Base-by-base conservation (phyloP, 2,888 invertebrate genomes). In the Leptarthrus brevirostris region DNA sequence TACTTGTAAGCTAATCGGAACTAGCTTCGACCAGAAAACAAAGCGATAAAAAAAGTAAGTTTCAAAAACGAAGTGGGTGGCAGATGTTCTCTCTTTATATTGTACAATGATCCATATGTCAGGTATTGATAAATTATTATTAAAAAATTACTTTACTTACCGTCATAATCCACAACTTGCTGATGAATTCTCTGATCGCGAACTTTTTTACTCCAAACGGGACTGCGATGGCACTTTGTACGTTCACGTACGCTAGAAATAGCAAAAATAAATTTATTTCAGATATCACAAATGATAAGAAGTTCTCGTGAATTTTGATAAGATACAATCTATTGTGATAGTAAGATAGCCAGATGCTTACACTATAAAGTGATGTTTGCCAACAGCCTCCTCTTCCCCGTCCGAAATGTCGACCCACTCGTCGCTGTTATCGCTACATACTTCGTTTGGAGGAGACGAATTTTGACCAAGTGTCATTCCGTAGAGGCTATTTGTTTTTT, bases 341-440 rank as follows among this genome's bases (percentile, higher is more conserved):
- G 18, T 18, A 6, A 16, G 18, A 22, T 22, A 5, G 18, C 49
- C 18, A 61, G 20, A 47, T 78, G 85, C 85, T 85, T 79, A 85
- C 85, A 85, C 84, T 79, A 84, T 82, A 74, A 84, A 85, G 74
- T 83, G 83, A 30, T 80, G 80, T 73, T 79, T 36, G 4, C 30
- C 36, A 3, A 30, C 34, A 0, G 18, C 52, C 12, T 74, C 75
- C 8, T 74, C 73, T 26, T 77, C 78, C 26, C 73, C 76, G 66
- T 85, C 85, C 10, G 85, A 83, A 44, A 85, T 82, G 77, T 85
- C 85, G 72, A 84, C 81, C 84, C 85, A 84, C 64, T 83, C 85
- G 72, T 85, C 85, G 79, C 84, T 84, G 76, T 83, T 76, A 47
- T 78, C 83, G 72, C 82, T 81, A 14, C 81, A 81, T 4, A 56